Percentiles rank a stretch among this genome's conserved stretches.
Conservation (phyloP, 2,797 vertebrate species). For the Falco cherrug region DNA sequence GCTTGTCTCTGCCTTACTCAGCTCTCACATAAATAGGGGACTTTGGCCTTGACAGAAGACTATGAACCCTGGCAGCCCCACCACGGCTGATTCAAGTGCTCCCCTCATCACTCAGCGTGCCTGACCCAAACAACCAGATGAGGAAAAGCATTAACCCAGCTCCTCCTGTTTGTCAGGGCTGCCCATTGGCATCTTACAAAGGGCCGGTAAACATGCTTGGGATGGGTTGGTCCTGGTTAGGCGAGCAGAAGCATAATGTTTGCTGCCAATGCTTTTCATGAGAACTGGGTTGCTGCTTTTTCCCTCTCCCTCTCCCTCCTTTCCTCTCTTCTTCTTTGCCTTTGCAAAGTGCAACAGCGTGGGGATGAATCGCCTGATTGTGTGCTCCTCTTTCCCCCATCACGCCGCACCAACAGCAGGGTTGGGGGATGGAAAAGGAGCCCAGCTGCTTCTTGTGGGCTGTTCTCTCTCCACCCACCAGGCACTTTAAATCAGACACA, state of each 20-base stretch:
- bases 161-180: neutral
- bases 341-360: neutral
- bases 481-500: conserved; percentile 70
- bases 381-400: conserved; percentile 43
- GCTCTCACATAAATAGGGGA: neutral
- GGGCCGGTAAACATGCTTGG: fast-evolving
- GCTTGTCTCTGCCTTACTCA: neutral
- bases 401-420: conserved; percentile 56
- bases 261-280: neutral
- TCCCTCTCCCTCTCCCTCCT: neutral
- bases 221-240: neutral
- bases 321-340: conserved; percentile 9
- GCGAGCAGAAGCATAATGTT: neutral
- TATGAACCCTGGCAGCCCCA: neutral
- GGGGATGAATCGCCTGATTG: conserved; percentile 62
- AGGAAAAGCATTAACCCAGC: neutral
- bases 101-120: neutral
- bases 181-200: neutral
- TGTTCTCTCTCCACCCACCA: conserved; percentile 72
- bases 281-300: neutral
- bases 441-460: conserved; percentile 71
- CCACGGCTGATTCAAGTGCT: neutral
- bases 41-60: neutral
- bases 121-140: neutral
- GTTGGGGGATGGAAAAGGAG: conserved; percentile 68